Evolutionary conservation across 2,888 invertebrate species (phyloP), one percentile per base, ranked within the genome.

Genomic region (Pachycephus smyrnensis): DNA sequence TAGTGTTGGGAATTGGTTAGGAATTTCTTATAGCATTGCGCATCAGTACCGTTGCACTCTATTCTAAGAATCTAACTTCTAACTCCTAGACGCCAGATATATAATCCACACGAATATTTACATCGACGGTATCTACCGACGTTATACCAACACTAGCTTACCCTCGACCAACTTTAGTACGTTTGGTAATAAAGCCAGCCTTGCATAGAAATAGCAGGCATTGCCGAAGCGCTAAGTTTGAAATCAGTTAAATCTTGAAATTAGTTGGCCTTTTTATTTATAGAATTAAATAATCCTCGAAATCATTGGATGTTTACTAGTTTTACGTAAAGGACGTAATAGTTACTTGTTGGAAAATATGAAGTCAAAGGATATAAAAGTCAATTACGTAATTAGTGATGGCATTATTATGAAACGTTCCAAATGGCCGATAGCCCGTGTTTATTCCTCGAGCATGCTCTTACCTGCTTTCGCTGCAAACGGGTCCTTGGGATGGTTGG

Each of bases 401-500:
- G 55, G 55, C 23, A 55, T 55, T 55, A 23, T 55, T 55, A 55
- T 55, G 55, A 55, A 55, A 55, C 55, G 55, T 55, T 23, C 55
- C 55, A 55, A 55, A 55, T 23, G 55, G 55, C 55, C 55, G 55
- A 55, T 55, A 55, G 55, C 55, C 23, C 31, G 71, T 32, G 71
- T 33, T 36, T 33, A 78, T 40, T 78, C 78, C 73, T 78, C 78
- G 55, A 78, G 76, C 78, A 75, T 78, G 78, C 78, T 78, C 94
- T 94, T 93, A 96, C 96, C 96, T 94, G 96, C 94, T 92, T 96
- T 96, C 88, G 95, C 94, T 88, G 95, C 95, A 91, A 95, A 95
- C 91, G 94, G 94, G 89, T 96, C 96, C 92, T 96, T 96, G 75
- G 96, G 96, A 92, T 96, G 96, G 91, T 96, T 96, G 79, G 96